phyloP scores from a whole-genome alignment of 2,113 vertebrate genomes.

The Mungos mungo region DNA sequence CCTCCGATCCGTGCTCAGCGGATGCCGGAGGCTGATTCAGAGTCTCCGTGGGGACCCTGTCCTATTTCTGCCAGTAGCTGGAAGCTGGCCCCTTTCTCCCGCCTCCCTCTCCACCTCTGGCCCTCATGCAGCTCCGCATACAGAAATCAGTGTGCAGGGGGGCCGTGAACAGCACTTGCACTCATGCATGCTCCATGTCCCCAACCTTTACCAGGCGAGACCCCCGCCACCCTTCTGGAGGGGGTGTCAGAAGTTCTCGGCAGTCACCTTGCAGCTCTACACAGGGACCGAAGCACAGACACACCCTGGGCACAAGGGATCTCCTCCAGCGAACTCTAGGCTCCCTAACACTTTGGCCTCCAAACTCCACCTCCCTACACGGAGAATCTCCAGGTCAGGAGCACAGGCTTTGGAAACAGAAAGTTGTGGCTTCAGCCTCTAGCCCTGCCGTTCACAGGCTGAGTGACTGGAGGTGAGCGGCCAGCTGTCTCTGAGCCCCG shows the following conservation, averaged over 20 bases:
- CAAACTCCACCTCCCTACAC: not conserved
- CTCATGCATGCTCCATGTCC: no score
- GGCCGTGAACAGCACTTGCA: not conserved
- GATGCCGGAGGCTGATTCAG: not conserved
- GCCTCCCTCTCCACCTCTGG: not conserved
- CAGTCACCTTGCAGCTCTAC: not conserved
- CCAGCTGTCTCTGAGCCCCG: not conserved
- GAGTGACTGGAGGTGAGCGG: not conserved
- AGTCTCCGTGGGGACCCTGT: no score
- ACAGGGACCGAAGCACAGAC: not conserved
- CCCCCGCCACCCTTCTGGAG: not conserved
- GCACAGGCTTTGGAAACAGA: not conserved
- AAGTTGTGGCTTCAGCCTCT: not conserved
- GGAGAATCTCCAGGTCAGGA: not conserved
- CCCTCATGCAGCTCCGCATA: not conserved
- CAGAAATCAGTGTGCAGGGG: fast-evolving
- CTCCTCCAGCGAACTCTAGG: not conserved
- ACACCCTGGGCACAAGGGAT: no score
- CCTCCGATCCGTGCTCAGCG: not conserved
- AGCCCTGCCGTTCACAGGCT: not conserved
- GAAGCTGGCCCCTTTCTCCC: not conserved
- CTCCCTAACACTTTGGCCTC: not conserved
- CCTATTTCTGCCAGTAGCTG: not conserved
- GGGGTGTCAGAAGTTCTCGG: not conserved
- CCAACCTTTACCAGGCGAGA: not conserved